phyloP scores from a whole-genome alignment of 1,140 invertebrate species.

The Palaemon carinicauda region DNA sequence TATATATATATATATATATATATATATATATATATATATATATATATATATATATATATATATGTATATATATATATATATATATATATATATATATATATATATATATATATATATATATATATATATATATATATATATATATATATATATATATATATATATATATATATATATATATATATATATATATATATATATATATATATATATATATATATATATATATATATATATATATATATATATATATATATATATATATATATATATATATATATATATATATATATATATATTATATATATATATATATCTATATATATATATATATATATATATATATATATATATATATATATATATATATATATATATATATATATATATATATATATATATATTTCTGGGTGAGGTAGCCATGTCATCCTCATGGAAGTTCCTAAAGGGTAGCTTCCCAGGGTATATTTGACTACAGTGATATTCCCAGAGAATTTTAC shows the following conservation, averaged over 20 bases:
- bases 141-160: neutral
- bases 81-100: constrained; percentile 5
- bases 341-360: neutral
- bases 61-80: neutral
- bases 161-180: neutral
- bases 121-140: neutral
- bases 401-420: no score
- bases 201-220: neutral
- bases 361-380: constrained; percentile 5
- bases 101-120: neutral
- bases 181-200: neutral
- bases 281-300: neutral
- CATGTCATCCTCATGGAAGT: no score
- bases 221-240: neutral
- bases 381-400: neutral
- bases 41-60: neutral
- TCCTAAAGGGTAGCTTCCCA: no score
- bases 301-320: neutral
- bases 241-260: neutral
- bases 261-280: constrained; percentile 1
- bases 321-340: neutral
- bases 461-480: no score
- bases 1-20: neutral
- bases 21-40: neutral
- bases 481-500: no score